Evolutionary conservation across 2,113 vertebrate species (phyloP).

Genomic region (Serilophus lunatus): DNA sequence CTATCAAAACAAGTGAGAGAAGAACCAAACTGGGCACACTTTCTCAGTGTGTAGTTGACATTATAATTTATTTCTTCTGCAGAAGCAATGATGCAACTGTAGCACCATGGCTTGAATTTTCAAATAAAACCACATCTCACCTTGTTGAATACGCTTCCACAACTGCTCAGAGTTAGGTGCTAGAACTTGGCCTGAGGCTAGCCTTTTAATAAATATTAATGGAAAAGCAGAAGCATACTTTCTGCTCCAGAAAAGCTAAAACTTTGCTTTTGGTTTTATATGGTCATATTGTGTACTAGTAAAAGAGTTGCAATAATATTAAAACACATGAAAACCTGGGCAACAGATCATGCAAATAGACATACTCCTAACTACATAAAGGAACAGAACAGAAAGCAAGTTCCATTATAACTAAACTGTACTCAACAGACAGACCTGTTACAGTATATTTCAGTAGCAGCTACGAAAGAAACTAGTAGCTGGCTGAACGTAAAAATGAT

Average conservation of each 20-base stretch:
- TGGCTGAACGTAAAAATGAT: not conserved
- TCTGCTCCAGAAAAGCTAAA: constrained; percentile 12
- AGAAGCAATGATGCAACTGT: not conserved
- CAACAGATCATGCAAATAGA: constrained; percentile 29
- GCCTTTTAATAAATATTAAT: not conserved
- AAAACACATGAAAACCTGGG: constrained; percentile 36
- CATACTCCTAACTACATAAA: not conserved
- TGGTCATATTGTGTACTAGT: not conserved
- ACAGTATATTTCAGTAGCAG: not conserved
- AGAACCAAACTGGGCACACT: not conserved
- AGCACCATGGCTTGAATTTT: not conserved
- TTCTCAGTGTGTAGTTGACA: not conserved
- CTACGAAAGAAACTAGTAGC: not conserved
- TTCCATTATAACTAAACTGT: not conserved
- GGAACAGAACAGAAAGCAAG: not conserved
- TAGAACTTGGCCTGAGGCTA: not conserved
- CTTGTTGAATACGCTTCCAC: not conserved
- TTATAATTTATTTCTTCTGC: not conserved
- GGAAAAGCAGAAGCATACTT: not conserved
- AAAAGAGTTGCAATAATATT: constrained; percentile 1
- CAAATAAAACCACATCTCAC: not conserved
- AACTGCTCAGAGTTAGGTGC: not conserved
- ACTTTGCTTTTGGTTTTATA: not conserved
- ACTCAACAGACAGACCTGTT: not conserved
- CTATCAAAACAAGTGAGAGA: not conserved